Evolutionary conservation across 2,888 invertebrate genomes (phyloP), one percentile per base, ranked within the genome.

Genomic region (Aricia artaxerxes): DNA sequence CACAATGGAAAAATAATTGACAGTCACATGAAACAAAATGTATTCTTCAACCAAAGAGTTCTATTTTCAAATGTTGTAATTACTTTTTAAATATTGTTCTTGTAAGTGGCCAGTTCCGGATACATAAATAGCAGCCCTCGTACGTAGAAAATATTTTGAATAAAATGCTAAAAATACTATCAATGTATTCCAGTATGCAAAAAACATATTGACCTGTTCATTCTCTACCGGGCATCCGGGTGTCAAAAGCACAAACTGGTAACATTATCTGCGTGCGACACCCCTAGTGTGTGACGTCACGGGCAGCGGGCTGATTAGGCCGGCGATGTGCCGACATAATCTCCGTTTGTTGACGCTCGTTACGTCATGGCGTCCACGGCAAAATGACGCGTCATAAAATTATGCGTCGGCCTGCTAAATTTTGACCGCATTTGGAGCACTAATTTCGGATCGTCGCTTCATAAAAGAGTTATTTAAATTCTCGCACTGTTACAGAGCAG

Each of bases 261-360:
- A 57, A 57, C 24, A 69, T 69, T 69, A 69, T 38, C 16, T 69
- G 69, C 69, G 35, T 69, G 35, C 13, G 69, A 69, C 69, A 69
- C 13, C 69, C 35, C 69, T 69, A 38, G 69, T 35, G 35, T 11
- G 16, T 69, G 69, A 69, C 69, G 69, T 38, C 69, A 69, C 69
- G 35, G 5, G 38, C 69, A 69, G 35, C 31, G 75, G 49, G 44
- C 57, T 76, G 76, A 76, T 76, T 57, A 57, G 76, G 13, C 13
- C 57, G 35, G 53, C 76, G 76, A 76, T 53, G 53, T 53, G 57
- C 53, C 76, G 53, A 57, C 75, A 49, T 75, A 76, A 76, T 76
- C 53, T 76, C 24, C 44, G 24, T 49, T 24, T 75, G 75, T 75
- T 75, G 75, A 44, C 73, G n/a, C 73, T 73, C 73, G 73, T 73